Base-by-base conservation (phyloP, 2,797 vertebrate genomes). In the Cynopterus sphinx region DNA sequence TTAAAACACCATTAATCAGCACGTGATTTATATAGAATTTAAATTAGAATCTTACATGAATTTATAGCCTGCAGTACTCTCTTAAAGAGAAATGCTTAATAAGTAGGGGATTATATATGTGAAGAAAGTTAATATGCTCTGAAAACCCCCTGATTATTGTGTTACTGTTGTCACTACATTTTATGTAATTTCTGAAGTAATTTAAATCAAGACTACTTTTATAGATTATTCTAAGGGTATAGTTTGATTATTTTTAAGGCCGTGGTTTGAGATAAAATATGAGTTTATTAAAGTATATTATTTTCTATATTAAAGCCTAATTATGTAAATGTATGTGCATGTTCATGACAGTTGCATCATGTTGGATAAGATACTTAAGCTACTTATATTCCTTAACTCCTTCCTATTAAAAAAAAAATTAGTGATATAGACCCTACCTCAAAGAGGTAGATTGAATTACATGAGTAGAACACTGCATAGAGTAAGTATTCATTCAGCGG, bases 261-360 rank as follows among this genome's bases (percentile, higher is more conserved):
- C 77, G 5, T 87, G 31, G 10, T 85, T 96, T 79, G 39, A 82
- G 81, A 95, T 75, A 86, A 78, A 31, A 59, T 71, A 61, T 49
- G 41, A 78, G 22, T 94, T 95, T 94, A 96, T 94, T 92, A 94
- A 96, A 96, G 89, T 95, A 41, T 68, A 87, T 88, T 53, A 63
- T 97, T 90, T 93, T 63, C 59, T 86, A 49, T 87, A 78, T 94
- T 79, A 88, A 96, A 88, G 19, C 17, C 33, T 94, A 59, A 85
- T 90, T 96, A 97, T 96, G 88, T 65, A 97, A 96, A 96, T 94
- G 17, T 71, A 95, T 97, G 91, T 84, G 36, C 51, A 94, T 96
- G 74, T 85, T 91, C 31, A 94, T 26, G 86, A 16, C 22, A 75
- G 9, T 87, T 85, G 39, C 87, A 33, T 88, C 33, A 74, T n/a